A percentile compares a stretch with the other conserved stretches of the same genome.
Conservation (phyloP, 2,113 vertebrate species). For the Sinocyclocheilus maitianheensis region DNA sequence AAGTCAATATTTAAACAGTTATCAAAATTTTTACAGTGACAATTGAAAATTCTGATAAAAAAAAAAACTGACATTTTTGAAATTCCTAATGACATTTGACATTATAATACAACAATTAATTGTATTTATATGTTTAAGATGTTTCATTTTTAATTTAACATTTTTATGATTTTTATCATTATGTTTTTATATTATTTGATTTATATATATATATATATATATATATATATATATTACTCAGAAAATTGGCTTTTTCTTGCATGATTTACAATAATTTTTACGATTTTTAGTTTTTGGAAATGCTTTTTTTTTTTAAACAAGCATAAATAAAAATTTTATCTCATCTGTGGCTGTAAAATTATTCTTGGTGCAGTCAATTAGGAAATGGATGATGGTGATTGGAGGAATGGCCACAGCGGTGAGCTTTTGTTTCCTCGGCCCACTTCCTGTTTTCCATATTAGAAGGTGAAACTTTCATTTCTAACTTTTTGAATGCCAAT, state of each 20-base stretch:
- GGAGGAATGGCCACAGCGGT: slow-evolving; percentile 77
- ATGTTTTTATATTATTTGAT: too few species aligned
- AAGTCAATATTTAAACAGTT: slow-evolving; percentile 63
- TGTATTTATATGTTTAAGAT: background rate
- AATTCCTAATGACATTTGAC: background rate
- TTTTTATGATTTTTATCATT: too few species aligned
- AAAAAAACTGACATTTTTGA: background rate
- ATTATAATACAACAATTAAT: background rate
- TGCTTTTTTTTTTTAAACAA: background rate
- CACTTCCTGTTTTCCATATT: slow-evolving; percentile 84
- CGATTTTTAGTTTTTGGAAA: too few species aligned
- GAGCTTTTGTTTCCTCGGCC: slow-evolving; percentile 86
- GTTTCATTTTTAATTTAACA: background rate
- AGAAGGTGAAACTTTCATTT: slow-evolving; percentile 73
- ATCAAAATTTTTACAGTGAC: background rate
- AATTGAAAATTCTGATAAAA: background rate
- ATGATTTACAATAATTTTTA: too few species aligned
- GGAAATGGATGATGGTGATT: slow-evolving; percentile 82
- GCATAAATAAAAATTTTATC: background rate
- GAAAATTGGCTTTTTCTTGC: too few species aligned
- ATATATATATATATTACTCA: too few species aligned
- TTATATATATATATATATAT: too few species aligned
- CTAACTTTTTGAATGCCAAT: background rate
- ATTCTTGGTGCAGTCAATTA: slow-evolving; percentile 64
- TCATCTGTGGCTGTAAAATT: background rate